Conservation (phyloP, 2,113 vertebrate species). For the Hemiscyllium ocellatum region DNA sequence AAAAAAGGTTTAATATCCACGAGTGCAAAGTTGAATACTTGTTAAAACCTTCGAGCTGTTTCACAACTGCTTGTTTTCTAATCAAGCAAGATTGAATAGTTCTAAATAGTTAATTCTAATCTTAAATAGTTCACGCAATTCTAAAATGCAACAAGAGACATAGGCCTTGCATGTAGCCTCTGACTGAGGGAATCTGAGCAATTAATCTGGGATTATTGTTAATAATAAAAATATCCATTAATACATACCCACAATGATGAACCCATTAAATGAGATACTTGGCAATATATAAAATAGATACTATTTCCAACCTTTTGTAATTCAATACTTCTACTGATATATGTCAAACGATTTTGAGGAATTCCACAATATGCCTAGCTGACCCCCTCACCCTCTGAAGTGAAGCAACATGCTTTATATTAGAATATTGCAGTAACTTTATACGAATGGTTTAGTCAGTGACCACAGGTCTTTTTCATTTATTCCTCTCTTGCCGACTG, state of each 20-base stretch:
- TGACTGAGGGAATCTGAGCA: background rate
- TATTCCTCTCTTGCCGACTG: background rate
- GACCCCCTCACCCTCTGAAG: background rate
- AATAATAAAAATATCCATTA: slow-evolving; percentile 5
- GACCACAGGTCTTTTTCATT: background rate
- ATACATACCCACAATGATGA: background rate
- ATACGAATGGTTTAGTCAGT: background rate
- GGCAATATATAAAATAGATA: background rate
- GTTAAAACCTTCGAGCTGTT: background rate
- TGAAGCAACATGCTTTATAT: background rate
- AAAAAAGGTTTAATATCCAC: background rate
- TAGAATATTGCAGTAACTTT: background rate
- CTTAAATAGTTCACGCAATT: no score
- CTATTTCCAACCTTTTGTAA: background rate
- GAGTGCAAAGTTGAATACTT: background rate
- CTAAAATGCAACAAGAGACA: background rate
- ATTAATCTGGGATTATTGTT: background rate
- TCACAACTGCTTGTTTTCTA: background rate
- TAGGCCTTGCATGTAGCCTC: background rate
- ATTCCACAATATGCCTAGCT: background rate
- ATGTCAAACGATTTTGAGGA: background rate
- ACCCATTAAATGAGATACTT: background rate
- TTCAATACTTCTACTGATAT: background rate
- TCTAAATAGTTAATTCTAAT: no score
- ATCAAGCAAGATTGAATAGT: background rate